Base-by-base conservation (phyloP, 2,888 invertebrate genomes). In the Trachelus tabidus region DNA sequence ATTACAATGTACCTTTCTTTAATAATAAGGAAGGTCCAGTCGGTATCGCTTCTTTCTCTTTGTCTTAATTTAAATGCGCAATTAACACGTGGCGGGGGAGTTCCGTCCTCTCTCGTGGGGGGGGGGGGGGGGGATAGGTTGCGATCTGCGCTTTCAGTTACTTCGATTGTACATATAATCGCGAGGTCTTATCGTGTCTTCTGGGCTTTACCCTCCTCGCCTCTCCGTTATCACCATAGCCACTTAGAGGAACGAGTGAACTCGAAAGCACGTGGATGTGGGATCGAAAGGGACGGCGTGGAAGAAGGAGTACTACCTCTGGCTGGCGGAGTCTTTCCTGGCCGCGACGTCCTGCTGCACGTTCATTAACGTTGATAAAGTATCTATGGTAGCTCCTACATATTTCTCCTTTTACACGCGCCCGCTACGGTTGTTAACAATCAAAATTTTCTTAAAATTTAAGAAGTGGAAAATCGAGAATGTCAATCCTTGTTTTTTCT, bases 391-490 rank as follows among this genome's bases (percentile, higher is more conserved):
- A 56, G 40, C 40, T 56, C 23, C 15, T 37, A 12, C 37, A 4
- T 40, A 40, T 15, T 12, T 12, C 12, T 73, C 15, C 33, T 34
- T 71, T 35, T 40, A 69, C 56, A 69, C 68, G 40, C 68, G 12
- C 30, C 56, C 56, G 69, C 33, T 30, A 76, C 75, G 69, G 30
- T 78, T 11, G 76, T 69, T 78, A 76, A 69, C 75, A 71, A 75
- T 73, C 68, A 12, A 40, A 75, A 80, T 69, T 75, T 73, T 81
- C 79, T 82, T 84, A 86, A 86, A 85, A 79, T 84, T 82, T 84
- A 84, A 86, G 85, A 86, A 86, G 83, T 88, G 86, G 82, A 88
- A 86, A 88, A 86, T 88, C 83, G 82, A 84, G 84, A 86, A 86
- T 82, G 80, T 79, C 69, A 78, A 12, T 74, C 80, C 76, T 75